Evolutionary conservation across 2,797 vertebrate genomes (phyloP), one percentile per base, ranked within the genome.

Genomic region (Acanthornis magna): DNA sequence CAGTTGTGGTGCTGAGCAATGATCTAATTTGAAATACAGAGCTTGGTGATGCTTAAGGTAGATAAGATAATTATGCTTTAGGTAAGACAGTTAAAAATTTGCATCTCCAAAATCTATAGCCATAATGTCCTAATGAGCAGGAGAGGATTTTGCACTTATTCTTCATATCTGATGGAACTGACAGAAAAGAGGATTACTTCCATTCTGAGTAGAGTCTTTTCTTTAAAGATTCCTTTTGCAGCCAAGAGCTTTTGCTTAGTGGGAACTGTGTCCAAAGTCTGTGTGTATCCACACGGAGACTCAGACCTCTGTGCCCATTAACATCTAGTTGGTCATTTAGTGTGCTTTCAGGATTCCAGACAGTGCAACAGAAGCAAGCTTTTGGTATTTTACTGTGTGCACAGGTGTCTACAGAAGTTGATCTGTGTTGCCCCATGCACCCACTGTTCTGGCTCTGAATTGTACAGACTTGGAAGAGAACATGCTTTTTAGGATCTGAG

Each of bases 241-340:
- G 4, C 22, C 45, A 32, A 16, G n/a, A 67, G 25, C n/a, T 17
- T 55, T 83, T 63, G 32, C 7, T 22, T 26, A 15, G 22, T 1
- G 2, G 36, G 40, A 67, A 1, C 34, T 55, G 20, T 89, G 65
- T 73, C 32, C 71, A 14, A 36, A 55, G 66, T 55, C 10, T 25
- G 0, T 16, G 21, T 83, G 16, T 13, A 16, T 26, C 13, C 40
- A 22, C 3, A 7, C 0, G 3, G 14, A 61, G 34, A 30, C 36
- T 58, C 16, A 61, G 43, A 25, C 47, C 54, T 55, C 42, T 88
- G 1, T 61, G 29, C 34, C 18, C 7, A 0, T 2, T 38, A 85
- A 12, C 4, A 25, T 45, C 3, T 58, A 9, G 60, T 25, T 72
- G 20, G 13, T 75, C 16, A 36, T 85, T 26, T 79, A 54, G 34